Percentiles rank a stretch among this genome's conserved stretches.
phyloP scores from a whole-genome alignment of 2,113 vertebrate genomes.

The Fulmarus glacialis region DNA sequence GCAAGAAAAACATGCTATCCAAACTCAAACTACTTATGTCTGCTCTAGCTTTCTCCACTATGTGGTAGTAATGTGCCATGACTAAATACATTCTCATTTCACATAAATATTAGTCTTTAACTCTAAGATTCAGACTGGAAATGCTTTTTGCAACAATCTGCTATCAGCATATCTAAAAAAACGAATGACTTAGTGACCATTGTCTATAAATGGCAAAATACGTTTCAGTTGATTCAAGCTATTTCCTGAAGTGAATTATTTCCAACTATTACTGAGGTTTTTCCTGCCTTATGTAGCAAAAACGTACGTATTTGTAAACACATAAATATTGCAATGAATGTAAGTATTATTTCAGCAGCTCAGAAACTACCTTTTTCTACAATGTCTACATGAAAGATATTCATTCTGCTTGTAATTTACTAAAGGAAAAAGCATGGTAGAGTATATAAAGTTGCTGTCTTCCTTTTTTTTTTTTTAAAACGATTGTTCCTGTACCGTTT shows the following conservation, averaged over 20 bases:
- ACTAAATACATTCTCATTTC: neutral
- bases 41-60: conserved; percentile 10
- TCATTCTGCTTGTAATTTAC: neutral
- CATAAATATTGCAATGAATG: neutral
- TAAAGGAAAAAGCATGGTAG: neutral
- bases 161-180: neutral
- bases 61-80: neutral
- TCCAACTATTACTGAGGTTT: neutral
- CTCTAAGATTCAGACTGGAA: neutral
- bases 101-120: neutral
- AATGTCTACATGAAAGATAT: neutral
- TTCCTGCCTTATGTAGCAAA: neutral
- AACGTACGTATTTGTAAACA: neutral
- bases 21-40: neutral
- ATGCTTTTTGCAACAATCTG: neutral
- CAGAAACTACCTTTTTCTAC: neutral
- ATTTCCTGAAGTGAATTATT: neutral
- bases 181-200: neutral
- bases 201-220: neutral
- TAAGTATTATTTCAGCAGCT: neutral
- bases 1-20: neutral
- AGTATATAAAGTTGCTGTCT: neutral
- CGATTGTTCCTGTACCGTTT: neutral
- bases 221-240: neutral
- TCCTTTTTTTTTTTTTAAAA: neutral